Conservation (phyloP, 2,113 vertebrate species). For the Cebidichthys violaceus region DNA sequence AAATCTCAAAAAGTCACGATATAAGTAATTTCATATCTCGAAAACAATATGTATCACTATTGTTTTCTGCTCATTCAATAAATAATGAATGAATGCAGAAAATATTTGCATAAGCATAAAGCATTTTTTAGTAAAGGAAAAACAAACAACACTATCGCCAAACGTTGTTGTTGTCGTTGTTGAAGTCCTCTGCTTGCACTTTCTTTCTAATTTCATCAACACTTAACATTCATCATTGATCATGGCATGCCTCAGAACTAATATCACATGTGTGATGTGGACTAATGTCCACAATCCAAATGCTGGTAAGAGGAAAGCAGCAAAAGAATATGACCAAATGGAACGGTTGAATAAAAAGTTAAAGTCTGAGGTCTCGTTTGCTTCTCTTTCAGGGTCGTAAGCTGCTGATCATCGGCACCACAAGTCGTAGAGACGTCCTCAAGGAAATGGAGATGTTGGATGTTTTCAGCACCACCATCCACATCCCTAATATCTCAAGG, state of each 20-base stretch:
- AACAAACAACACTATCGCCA: too few relatives aligned
- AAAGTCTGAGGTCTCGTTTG: not conserved
- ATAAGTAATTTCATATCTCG: not conserved
- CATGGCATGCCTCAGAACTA: too few relatives aligned
- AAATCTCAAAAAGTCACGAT: too few relatives aligned
- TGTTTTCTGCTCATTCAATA: too few relatives aligned
- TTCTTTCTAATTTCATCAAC: too few relatives aligned
- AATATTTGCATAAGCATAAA: too few relatives aligned
- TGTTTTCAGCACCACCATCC: constrained; percentile 95
- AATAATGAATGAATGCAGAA: too few relatives aligned
- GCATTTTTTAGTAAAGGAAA: too few relatives aligned
- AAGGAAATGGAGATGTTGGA: constrained; percentile 98
- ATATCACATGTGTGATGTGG: too few relatives aligned
- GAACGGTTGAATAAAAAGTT: not conserved
- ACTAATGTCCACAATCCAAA: not conserved
- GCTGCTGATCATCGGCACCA: constrained; percentile 96
- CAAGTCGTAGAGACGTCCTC: constrained; percentile 95
- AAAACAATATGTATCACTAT: not conserved
- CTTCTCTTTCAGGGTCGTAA: constrained; percentile 89
- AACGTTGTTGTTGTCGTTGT: too few relatives aligned
- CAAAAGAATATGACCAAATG: not conserved
- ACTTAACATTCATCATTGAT: too few relatives aligned
- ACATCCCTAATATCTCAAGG: constrained; percentile 92
- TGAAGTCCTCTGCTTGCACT: too few relatives aligned
- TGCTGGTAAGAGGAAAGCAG: not conserved